phyloP scores from a whole-genome alignment of 64 coral and sea anemone genomes.

The Pocillopora damicornis region DNA sequence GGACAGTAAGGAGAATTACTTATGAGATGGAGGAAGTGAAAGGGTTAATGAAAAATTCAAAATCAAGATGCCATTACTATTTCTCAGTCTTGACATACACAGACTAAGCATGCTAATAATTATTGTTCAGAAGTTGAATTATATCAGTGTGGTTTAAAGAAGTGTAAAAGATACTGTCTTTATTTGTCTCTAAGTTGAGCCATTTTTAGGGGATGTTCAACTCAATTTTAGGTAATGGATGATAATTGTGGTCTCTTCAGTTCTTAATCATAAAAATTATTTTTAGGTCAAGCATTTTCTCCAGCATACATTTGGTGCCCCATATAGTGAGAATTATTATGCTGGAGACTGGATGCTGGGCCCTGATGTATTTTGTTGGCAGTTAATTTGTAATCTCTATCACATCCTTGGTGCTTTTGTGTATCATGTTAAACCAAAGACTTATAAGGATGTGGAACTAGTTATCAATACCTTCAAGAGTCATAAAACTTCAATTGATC shows the following conservation, averaged over 20 bases:
- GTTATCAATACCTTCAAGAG: constrained; percentile 51
- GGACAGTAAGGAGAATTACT: too few relatives aligned
- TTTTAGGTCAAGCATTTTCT: constrained; percentile 83
- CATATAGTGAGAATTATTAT: constrained; percentile 86
- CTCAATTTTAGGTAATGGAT: background rate
- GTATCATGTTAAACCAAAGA: constrained; percentile 38
- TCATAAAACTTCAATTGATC: constrained; percentile 62
- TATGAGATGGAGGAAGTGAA: too few relatives aligned
- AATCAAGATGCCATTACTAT: too few relatives aligned
- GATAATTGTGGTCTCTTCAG: background rate
- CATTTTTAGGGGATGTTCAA: too few relatives aligned
- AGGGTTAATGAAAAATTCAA: too few relatives aligned
- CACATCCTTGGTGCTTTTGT: constrained; percentile 51
- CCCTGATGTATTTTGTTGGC: constrained; percentile 86
- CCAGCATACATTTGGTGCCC: constrained; percentile 73
- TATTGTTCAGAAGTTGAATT: too few relatives aligned
- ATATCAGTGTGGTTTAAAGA: too few relatives aligned
- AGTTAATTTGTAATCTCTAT: constrained; percentile 53
- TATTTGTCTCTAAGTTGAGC: too few relatives aligned
- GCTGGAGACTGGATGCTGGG: constrained; percentile 92
- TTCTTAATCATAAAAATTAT: background rate
- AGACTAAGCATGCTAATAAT: too few relatives aligned
- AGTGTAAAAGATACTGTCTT: too few relatives aligned
- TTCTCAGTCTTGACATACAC: too few relatives aligned
- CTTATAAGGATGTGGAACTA: constrained; percentile 63